Percentiles rank a stretch among this genome's conserved stretches.
Evolutionary conservation across 2,797 vertebrate species (phyloP).

Genomic region (Paratrypauchen microcephalus): DNA sequence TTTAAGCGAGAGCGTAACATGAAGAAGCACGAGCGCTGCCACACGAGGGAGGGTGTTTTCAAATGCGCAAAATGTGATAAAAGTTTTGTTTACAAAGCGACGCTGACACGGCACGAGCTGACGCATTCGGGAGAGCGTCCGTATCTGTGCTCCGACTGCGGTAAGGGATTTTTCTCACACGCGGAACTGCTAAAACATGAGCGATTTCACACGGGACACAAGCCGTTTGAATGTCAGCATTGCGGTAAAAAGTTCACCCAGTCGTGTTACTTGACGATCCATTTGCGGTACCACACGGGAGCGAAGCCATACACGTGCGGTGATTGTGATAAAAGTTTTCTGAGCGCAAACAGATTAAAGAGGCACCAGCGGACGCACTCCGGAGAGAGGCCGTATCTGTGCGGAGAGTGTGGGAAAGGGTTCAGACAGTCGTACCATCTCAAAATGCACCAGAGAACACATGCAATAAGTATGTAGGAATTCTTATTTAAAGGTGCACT

Average conservation of each 20-base stretch:
- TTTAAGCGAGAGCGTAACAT: slow-evolving; percentile 75
- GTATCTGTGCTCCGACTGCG: slow-evolving; percentile 76
- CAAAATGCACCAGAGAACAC: slow-evolving; percentile 73
- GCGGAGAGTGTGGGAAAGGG: slow-evolving; percentile 66
- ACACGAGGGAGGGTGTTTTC: slow-evolving; percentile 71
- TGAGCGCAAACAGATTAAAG: slow-evolving; percentile 75
- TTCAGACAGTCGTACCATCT: slow-evolving; percentile 75
- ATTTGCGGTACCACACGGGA: slow-evolving; percentile 76
- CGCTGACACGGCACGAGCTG: slow-evolving; percentile 69
- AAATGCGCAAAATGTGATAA: slow-evolving; percentile 74
- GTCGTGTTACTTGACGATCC: slow-evolving; percentile 77
- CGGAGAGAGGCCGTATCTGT: slow-evolving; percentile 69
- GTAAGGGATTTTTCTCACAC: slow-evolving; percentile 76
- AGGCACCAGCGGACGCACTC: slow-evolving; percentile 74
- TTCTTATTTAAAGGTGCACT: too few relatives aligned
- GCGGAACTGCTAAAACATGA: slow-evolving; percentile 76
- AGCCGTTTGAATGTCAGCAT: slow-evolving; percentile 73
- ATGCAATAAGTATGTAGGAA: slow-evolving; percentile 28
- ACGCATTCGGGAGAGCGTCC: slow-evolving; percentile 76
- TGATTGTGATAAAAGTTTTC: slow-evolving; percentile 76
- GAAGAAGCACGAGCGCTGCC: slow-evolving; percentile 72
- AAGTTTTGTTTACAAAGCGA: slow-evolving; percentile 75
- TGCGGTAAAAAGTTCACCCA: slow-evolving; percentile 77
- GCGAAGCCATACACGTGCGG: slow-evolving; percentile 69
- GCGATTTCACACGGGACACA: slow-evolving; percentile 77